phyloP scores from a whole-genome alignment of 2,888 invertebrate species.

The Suillia variegata region DNA sequence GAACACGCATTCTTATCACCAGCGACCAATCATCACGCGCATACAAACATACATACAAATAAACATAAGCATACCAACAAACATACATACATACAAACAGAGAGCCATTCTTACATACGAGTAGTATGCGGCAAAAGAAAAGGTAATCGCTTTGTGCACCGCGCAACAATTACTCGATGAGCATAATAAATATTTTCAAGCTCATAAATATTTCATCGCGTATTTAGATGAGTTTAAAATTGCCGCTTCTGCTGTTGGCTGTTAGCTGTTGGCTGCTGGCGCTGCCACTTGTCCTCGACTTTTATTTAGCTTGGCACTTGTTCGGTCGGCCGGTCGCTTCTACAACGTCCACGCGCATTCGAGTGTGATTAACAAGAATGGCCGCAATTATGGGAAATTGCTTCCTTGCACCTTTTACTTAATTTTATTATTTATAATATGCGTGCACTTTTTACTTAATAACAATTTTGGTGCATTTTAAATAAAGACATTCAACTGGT shows the following conservation, averaged over 20 bases:
- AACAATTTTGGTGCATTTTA: conserved; percentile 45
- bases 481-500: conserved; percentile 48
- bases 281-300: no score
- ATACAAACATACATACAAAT: no score
- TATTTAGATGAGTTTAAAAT: conserved; percentile 36
- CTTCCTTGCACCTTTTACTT: conserved; percentile 56
- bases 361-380: conserved; percentile 53
- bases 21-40: conserved; percentile 2
- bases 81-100: no score
- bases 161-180: conserved; percentile 9
- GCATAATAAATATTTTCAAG: conserved; percentile 29
- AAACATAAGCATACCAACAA: no score
- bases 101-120: no score
- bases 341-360: conserved; percentile 6
- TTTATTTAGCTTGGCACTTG: not conserved
- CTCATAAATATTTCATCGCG: conserved; percentile 48
- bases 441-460: conserved; percentile 48
- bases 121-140: no score
- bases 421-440: conserved; percentile 43
- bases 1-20: conserved; percentile 10
- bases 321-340: conserved; percentile 15
- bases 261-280: no score
- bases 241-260: conserved; percentile 24
- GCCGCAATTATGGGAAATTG: conserved; percentile 57
- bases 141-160: not conserved